Evolutionary conservation across 2,113 vertebrate genomes (phyloP), one percentile per base, ranked within the genome.

Genomic region (Hemiprocne comata): DNA sequence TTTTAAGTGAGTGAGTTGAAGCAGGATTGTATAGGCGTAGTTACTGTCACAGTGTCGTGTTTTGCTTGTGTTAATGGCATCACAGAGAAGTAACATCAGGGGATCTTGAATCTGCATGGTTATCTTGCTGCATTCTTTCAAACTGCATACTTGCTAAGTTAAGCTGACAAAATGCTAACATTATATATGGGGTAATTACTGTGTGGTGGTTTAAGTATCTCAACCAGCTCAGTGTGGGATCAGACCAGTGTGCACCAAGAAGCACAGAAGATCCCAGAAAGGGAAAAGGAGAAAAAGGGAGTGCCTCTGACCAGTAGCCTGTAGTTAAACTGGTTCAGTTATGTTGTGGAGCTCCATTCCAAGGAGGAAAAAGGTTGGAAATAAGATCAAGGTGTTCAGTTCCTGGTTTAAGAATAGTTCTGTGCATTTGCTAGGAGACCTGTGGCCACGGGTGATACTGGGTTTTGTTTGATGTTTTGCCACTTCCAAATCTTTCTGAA

Each of bases 31-130:
- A 34, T 1, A 2, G 48, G 9, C 33, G 33, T 65, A 1, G 1
- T 0, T 85, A 24, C 9, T 55, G 19, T 14, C 50, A 38, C 0
- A 0, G 8, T 38, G 17, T 44, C 48, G 60, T 57, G 24, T 76
- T 80, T 77, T 33, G 5, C n/a, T 80, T 20, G 20, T 57, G 50
- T 12, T 51, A 38, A 12, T 46, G 13, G 17, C 55, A 80, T 13
- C 50, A 29, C 9, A 34, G 48, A 62, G 19, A 26, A 61, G 18
- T 23, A 55, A 33, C 17, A 3, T 18, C 46, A 9, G 10, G 13
- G 18, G 4, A n/a, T 61, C 54, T 64, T 36, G 38, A 34, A 80
- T n/a, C 44, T 69, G 11, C 16, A 2, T 17, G 38, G 14, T 76
- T 18, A 26, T 54, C n/a, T 62, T 61, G 21, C 10, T 20, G 8